A percentile compares a stretch with the other conserved stretches of the same genome.
phyloP scores from a whole-genome alignment of 2,888 invertebrate species.

The Desoria tigrina region DNA sequence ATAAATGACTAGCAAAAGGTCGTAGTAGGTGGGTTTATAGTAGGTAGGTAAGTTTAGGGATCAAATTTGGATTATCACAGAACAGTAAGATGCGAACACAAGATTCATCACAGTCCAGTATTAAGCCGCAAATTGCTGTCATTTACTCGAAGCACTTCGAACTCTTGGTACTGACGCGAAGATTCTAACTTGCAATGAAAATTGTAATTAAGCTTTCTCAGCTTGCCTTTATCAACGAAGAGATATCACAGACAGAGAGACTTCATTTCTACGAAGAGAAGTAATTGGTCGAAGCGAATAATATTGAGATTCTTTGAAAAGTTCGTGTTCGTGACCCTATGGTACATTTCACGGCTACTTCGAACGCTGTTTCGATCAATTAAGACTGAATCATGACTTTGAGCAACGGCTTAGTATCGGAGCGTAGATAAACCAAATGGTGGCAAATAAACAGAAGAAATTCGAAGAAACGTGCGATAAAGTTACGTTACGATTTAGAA shows the following conservation, averaged over 20 bases:
- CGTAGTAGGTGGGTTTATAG: slow-evolving; percentile 16
- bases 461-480: slow-evolving; percentile 30
- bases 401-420: slow-evolving; percentile 49
- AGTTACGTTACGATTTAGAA: slow-evolving; percentile 28
- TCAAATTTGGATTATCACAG: slow-evolving; percentile 49
- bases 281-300: no score
- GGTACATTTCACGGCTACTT: no score
- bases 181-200: not conserved
- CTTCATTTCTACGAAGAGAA: no score
- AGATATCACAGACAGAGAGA: no score
- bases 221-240: no score
- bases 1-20: slow-evolving; percentile 23
- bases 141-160: slow-evolving; percentile 8
- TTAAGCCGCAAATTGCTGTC: slow-evolving; percentile 50
- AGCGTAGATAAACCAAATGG: slow-evolving; percentile 42
- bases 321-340: no score
- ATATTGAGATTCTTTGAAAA: no score
- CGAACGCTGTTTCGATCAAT: no score
- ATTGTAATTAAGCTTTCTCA: no score
- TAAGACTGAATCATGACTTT: not conserved
- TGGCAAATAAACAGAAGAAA: slow-evolving; percentile 25
- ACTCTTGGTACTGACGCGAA: not conserved
- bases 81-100: slow-evolving; percentile 52
- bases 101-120: slow-evolving; percentile 53
- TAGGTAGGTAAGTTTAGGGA: slow-evolving; percentile 30